A percentile compares a stretch with the other conserved stretches of the same genome.
Conservation (phyloP, 2,888 invertebrate species). For the Callyntrura sp. region DNA sequence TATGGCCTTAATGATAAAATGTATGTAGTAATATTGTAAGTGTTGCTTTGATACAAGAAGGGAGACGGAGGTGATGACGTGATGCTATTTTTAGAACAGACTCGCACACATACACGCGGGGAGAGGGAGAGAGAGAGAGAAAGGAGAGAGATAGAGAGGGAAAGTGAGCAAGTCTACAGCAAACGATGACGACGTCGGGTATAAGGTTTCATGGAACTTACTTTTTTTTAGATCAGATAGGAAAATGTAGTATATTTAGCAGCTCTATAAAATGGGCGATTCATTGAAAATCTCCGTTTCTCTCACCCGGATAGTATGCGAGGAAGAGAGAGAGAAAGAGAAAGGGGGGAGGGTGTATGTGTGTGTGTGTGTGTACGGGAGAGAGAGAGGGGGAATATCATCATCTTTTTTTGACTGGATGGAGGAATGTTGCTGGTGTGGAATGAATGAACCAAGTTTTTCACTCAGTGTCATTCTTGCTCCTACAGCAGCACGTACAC, state of each 20-base stretch:
- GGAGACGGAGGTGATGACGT: constrained; percentile 73
- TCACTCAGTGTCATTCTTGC: background rate
- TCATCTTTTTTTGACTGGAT: constrained; percentile 52
- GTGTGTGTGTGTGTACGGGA: too few relatives aligned
- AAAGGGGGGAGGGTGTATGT: constrained; percentile 21
- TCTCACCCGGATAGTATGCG: constrained; percentile 63
- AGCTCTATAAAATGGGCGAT: constrained; percentile 62
- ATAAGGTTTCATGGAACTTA: constrained; percentile 67
- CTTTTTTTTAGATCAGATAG: constrained; percentile 73
- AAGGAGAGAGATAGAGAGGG: constrained; percentile 38
- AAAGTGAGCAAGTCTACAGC: constrained; percentile 46
- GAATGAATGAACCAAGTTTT: constrained; percentile 70
- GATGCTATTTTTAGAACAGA: constrained; percentile 73
- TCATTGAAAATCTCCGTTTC: constrained; percentile 76
- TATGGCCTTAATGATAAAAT: background rate
- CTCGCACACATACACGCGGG: background rate
- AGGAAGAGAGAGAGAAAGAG: background rate
- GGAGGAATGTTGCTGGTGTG: constrained; percentile 44
- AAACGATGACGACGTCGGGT: constrained; percentile 42
- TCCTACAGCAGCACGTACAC: background rate
- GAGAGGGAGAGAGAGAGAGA: constrained; percentile 30
- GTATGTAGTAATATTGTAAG: constrained; percentile 44
- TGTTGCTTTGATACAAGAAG: constrained; percentile 40
- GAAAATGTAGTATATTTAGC: constrained; percentile 5
- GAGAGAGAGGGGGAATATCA: constrained; percentile 61